Evolutionary conservation across 1,140 invertebrate genomes (phyloP).

Genomic region (Bombus waltoni): DNA sequence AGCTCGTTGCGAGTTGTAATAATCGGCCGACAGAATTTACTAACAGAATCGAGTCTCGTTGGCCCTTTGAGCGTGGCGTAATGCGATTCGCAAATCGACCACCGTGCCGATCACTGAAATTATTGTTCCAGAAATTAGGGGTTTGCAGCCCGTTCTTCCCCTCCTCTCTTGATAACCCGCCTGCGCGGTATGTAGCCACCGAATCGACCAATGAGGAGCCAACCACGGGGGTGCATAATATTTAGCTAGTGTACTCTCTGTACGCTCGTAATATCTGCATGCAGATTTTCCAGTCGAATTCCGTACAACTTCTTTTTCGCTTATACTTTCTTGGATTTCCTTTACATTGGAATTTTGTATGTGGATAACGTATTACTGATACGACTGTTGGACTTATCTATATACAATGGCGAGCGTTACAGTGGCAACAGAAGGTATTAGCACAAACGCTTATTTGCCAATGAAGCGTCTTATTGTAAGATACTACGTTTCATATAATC

Average conservation of each 20-base stretch:
- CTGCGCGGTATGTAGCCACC: slow-evolving; percentile 38
- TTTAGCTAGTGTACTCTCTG: slow-evolving; percentile 32
- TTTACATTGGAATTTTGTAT: background rate
- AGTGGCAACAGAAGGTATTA: no score
- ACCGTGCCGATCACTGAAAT: slow-evolving; percentile 58
- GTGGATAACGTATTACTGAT: no score
- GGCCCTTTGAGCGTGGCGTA: slow-evolving; percentile 56
- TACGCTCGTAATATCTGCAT: background rate
- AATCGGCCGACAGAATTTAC: slow-evolving; percentile 33
- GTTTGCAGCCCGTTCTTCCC: slow-evolving; percentile 17
- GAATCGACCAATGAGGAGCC: slow-evolving; percentile 63
- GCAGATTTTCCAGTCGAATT: slow-evolving; percentile 7
- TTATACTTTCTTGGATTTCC: background rate
- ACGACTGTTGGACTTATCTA: no score
- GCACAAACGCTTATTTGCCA: no score
- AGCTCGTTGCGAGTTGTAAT: background rate
- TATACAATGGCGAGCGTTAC: no score
- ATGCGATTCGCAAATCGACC: slow-evolving; percentile 61
- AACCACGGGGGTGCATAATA: slow-evolving; percentile 65
- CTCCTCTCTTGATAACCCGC: slow-evolving; percentile 11
- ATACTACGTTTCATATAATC: no score
- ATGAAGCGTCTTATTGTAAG: no score
- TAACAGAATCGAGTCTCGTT: slow-evolving; percentile 50
- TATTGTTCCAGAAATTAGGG: slow-evolving; percentile 64
- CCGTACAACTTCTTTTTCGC: background rate